Percentiles rank a stretch among this genome's conserved stretches.
These are phyloP conservation scores for Tenthredo notha DNA, from an alignment of 2,888 invertebrate genomes.

Conservation along the genomic window DNA sequence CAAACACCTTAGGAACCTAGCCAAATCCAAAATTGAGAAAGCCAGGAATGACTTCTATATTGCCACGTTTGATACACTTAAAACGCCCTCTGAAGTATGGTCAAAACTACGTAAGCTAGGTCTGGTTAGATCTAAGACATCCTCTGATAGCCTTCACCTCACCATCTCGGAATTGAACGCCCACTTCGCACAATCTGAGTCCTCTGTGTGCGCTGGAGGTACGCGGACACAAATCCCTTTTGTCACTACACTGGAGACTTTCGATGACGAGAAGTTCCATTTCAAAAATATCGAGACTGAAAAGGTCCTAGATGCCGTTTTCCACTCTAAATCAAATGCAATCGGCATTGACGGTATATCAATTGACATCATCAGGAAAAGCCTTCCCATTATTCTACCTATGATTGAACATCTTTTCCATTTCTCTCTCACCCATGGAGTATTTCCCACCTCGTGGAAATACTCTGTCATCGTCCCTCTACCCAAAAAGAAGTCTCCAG, in stretches of 20 bases:
- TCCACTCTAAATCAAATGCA: background rate
- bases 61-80: too few species aligned
- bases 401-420: slow-evolving; percentile 15
- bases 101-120: too few species aligned
- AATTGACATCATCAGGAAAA: background rate
- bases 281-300: background rate
- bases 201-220: too few species aligned
- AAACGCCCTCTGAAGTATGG: too few species aligned
- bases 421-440: slow-evolving; percentile 14
- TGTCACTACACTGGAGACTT: background rate
- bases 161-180: too few species aligned
- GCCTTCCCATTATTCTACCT: background rate
- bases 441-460: slow-evolving; percentile 18
- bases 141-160: too few species aligned
- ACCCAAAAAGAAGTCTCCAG: slow-evolving; percentile 25
- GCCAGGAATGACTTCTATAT: too few species aligned
- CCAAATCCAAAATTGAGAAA: too few species aligned
- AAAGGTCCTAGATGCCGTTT: background rate
- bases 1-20: too few species aligned
- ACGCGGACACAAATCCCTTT: too few species aligned
- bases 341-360: background rate
- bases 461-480: slow-evolving; percentile 10
- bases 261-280: background rate
- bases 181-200: too few species aligned
- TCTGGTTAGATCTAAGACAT: too few species aligned